Base-by-base conservation (phyloP, 2,113 vertebrate genomes). In the Nycticorax nycticorax region DNA sequence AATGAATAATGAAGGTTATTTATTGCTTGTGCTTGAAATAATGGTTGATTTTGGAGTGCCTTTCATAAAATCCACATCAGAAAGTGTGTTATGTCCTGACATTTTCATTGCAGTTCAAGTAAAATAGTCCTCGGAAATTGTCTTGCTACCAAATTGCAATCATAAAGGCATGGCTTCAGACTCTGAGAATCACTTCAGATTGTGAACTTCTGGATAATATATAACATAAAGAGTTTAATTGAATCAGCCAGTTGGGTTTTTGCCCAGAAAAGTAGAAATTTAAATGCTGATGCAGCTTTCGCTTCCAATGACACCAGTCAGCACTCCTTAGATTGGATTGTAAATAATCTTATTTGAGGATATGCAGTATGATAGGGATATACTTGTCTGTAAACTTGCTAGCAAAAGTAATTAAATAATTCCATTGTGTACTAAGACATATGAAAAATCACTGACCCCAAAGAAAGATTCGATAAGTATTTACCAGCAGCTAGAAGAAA, bases 161-260 rank as follows among this genome's bases (percentile, higher is more conserved):
- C 97, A 97, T 98, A 98, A 98, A 98, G 98, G 96, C 97, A 97
- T 95, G 96, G 93, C 95, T 98, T 98, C 95, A 96, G 97, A 95
- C 97, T 97, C 95, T 23, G 92, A 88, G 96, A 98, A 98, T 97
- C 97, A 95, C 94, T 98, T 98, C 97, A 97, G 97, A 97, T 97
- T 98, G 98, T 97, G 98, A 98, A 98, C 97, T 98, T 97, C 96
- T 98, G 97, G 98, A 97, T 98, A 98, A 98, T 98, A 98, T 98
- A 98, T 98, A 98, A 98, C 97, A 97, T 98, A 98, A 98, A 97
- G 96, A 98, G 97, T 98, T 98, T 98, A 98, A 98, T 98, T 98
- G 98, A 98, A 98, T 98, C 98, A 98, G 97, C 97, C 97, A 97
- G 97, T 98, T 98, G 98, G 98, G 98, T 97, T 98, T 98, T 98